Conservation (phyloP, 2,113 vertebrate genomes). For the Carassius auratus region DNA sequence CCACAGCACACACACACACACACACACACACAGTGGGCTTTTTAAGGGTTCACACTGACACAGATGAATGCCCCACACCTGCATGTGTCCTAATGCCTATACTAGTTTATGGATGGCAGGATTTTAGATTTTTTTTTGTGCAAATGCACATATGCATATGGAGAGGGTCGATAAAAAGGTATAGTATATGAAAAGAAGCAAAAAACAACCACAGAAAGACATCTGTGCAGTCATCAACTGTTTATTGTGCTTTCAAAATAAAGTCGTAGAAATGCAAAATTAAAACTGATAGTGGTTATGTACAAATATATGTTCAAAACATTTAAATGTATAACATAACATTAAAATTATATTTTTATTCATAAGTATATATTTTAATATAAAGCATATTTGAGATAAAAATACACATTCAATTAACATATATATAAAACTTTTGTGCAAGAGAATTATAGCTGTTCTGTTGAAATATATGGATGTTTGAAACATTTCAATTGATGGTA, state of each 20-base stretch:
- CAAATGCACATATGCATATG: background rate
- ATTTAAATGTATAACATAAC: too few species aligned
- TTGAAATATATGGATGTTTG: too few species aligned
- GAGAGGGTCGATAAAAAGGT: conserved; percentile 37
- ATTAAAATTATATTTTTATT: too few species aligned
- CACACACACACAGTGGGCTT: background rate
- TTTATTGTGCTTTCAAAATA: background rate
- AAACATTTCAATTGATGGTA: too few species aligned
- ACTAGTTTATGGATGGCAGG: conserved; percentile 37
- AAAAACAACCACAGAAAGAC: conserved; percentile 15
- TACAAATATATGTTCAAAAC: too few species aligned
- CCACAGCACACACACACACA: background rate
- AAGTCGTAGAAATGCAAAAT: too few species aligned
- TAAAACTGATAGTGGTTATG: too few species aligned
- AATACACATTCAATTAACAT: too few species aligned
- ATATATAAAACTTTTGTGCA: too few species aligned
- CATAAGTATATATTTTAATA: too few species aligned
- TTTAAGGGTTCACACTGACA: background rate
- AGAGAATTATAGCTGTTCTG: too few species aligned
- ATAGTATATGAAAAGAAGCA: conserved; percentile 56
- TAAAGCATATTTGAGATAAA: too few species aligned
- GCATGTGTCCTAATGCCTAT: conserved; percentile 3
- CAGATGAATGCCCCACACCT: conserved; percentile 45
- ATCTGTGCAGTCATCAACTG: background rate
- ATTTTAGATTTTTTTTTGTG: background rate